phyloP scores from a whole-genome alignment of 2,113 vertebrate species.

The Pelecanoides urinatrix region DNA sequence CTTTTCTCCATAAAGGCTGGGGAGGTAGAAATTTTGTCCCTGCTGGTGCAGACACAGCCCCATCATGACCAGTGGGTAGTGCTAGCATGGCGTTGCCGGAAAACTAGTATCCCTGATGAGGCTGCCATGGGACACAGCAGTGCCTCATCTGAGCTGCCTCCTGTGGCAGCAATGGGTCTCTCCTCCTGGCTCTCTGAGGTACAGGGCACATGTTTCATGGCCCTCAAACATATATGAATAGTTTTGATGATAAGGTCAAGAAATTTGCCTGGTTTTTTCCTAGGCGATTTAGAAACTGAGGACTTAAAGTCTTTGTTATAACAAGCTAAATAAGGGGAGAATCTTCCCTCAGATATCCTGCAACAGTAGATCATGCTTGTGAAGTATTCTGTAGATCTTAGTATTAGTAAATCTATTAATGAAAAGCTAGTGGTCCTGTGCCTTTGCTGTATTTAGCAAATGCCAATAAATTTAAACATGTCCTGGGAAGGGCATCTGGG shows the following conservation, averaged over 20 bases:
- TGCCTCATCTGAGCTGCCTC: not conserved
- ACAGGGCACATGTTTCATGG: not conserved
- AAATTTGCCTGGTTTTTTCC: not conserved
- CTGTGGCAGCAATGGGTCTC: not conserved
- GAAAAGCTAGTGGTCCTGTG: not conserved
- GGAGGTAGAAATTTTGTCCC: not conserved
- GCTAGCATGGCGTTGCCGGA: accelerated
- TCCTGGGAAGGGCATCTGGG: not conserved
- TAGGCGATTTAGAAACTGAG: not conserved
- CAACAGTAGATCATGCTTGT: not conserved
- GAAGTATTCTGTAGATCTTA: not conserved
- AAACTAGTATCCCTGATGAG: not conserved
- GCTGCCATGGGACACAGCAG: not conserved
- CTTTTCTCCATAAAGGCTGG: not conserved
- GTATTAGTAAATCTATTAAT: not conserved
- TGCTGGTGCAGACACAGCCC: not conserved
- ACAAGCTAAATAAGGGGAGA: not conserved
- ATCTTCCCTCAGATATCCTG: not conserved
- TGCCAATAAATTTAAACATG: not conserved
- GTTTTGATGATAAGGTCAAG: not conserved
- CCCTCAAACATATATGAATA: not conserved
- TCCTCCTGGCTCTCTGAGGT: not conserved
- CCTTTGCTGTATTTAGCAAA: not conserved
- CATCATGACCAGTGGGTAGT: not conserved
- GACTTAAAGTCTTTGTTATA: not conserved